Conservation (phyloP, 2,888 invertebrate genomes). For the Thera britannica region DNA sequence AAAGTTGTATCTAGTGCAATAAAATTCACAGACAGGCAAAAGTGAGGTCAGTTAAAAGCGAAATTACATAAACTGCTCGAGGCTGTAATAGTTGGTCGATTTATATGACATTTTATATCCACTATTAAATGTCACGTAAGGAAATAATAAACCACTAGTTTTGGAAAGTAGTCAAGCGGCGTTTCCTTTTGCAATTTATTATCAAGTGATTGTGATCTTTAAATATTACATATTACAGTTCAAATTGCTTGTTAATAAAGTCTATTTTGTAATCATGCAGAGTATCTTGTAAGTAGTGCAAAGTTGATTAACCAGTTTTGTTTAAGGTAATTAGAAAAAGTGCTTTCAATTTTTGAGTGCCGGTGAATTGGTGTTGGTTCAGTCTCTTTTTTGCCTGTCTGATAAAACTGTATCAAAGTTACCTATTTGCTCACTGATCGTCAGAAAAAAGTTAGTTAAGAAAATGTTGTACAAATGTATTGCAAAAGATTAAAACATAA, state of each 20-base stretch:
- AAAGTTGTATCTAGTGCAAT: not conserved
- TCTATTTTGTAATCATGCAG: not conserved
- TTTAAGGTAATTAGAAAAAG: slow-evolving; percentile 51
- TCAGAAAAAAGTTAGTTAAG: no score
- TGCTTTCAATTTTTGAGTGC: slow-evolving; percentile 58
- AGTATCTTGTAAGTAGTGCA: slow-evolving; percentile 13
- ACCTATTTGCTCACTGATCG: no score
- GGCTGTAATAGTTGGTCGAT: slow-evolving; percentile 22
- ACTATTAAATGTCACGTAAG: slow-evolving; percentile 40
- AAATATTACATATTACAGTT: slow-evolving; percentile 8
- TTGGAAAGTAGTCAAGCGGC: slow-evolving; percentile 56
- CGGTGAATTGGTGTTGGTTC: slow-evolving; percentile 42
- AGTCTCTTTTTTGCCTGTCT: slow-evolving; percentile 23
- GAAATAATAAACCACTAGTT: slow-evolving; percentile 54
- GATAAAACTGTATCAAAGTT: not conserved
- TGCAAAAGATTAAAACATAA: no score
- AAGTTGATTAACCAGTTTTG: slow-evolving; percentile 36
- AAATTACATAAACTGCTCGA: slow-evolving; percentile 43
- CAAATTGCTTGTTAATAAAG: slow-evolving; percentile 15
- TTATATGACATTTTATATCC: slow-evolving; percentile 30
- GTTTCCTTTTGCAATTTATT: slow-evolving; percentile 34
- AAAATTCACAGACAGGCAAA: slow-evolving; percentile 27
- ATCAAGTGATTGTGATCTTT: slow-evolving; percentile 8
- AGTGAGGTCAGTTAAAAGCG: slow-evolving; percentile 46
- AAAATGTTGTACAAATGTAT: no score